A percentile compares a stretch with the other conserved stretches of the same genome.
Evolutionary conservation across 2,113 vertebrate genomes (phyloP).

Genomic region (Gila orcuttii): DNA sequence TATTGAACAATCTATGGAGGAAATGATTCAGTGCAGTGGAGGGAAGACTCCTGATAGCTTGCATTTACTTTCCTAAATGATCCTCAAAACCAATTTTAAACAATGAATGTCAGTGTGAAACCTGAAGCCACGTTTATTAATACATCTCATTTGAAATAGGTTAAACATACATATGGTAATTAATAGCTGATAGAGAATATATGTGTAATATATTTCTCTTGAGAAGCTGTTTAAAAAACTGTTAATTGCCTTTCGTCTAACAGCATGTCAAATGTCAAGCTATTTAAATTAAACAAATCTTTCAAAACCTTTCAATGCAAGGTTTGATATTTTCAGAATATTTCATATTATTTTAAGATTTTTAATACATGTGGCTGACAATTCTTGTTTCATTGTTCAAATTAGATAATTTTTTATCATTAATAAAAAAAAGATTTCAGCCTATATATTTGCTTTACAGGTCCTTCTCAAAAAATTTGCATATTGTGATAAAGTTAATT

Average conservation of each 20-base stretch:
- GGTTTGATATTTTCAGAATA: not conserved
- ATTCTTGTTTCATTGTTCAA: not conserved
- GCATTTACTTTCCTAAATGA: not conserved
- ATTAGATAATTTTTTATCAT: not conserved
- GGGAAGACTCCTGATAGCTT: not conserved
- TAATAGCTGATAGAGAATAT: not conserved
- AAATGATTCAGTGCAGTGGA: not conserved
- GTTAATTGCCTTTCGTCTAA: not conserved
- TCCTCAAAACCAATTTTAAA: constrained; percentile 7
- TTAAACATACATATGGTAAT: not conserved
- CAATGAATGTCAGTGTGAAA: not conserved
- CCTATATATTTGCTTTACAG: not conserved
- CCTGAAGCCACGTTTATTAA: not conserved
- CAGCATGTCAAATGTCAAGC: not conserved
- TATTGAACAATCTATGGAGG: constrained; percentile 24
- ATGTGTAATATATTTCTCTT: not conserved
- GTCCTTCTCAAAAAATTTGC: too few species aligned
- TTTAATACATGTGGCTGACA: not conserved
- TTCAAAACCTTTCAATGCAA: not conserved
- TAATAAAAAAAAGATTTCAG: not conserved
- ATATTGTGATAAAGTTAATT: too few species aligned
- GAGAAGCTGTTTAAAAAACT: not conserved
- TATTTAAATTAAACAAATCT: not conserved
- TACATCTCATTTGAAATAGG: not conserved
- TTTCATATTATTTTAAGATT: not conserved